phyloP scores from a whole-genome alignment of 2,797 vertebrate genomes.

The Enteromius afrohamiltoni region DNA sequence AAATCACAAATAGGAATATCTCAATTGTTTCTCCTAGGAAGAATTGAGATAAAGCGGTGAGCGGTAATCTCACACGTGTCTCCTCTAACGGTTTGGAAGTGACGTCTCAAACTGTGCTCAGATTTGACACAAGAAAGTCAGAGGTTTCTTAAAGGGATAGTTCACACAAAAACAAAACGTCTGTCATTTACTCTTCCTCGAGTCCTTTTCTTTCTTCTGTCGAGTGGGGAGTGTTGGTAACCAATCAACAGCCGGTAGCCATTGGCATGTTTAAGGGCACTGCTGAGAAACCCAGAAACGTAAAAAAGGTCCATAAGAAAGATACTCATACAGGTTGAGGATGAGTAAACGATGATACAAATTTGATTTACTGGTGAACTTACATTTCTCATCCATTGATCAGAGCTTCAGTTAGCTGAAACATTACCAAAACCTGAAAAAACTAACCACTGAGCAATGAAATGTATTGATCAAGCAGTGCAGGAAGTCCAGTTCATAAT shows the following conservation, averaged over 20 bases:
- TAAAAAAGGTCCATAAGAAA: too few relatives aligned
- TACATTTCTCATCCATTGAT: background rate
- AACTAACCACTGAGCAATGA: background rate
- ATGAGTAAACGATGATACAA: background rate
- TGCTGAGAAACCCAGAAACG: too few relatives aligned
- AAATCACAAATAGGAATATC: conserved; percentile 40
- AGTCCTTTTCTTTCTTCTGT: background rate
- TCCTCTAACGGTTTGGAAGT: background rate
- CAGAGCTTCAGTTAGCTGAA: background rate
- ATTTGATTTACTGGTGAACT: too few relatives aligned
- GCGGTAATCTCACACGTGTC: background rate
- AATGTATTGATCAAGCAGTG: background rate
- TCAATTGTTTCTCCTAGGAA: conserved; percentile 9
- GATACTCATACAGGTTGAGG: too few relatives aligned
- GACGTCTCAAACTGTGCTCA: background rate
- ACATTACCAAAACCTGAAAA: background rate
- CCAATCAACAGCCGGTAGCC: background rate
- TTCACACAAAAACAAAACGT: background rate
- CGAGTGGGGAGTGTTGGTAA: background rate
- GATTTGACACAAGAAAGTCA: background rate
- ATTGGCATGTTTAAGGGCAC: too few relatives aligned
- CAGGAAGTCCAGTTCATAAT: background rate
- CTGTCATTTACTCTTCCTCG: background rate
- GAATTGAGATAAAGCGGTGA: background rate
- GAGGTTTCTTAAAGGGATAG: background rate